A percentile compares a stretch with the other conserved stretches of the same genome.
phyloP scores from a whole-genome alignment of 2,888 invertebrate species.

The Thera britannica region DNA sequence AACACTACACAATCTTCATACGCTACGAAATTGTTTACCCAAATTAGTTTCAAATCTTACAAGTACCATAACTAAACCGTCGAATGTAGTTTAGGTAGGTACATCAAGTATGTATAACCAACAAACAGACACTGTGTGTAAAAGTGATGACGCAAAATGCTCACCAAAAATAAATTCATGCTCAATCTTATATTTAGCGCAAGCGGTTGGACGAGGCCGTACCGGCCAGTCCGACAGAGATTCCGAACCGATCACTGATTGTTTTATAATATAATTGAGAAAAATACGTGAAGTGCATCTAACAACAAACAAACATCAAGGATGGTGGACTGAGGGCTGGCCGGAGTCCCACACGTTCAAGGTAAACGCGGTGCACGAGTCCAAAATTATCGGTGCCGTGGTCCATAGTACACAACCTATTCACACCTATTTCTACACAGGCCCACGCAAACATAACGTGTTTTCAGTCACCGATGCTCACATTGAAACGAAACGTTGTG shows the following conservation, averaged over 20 bases:
- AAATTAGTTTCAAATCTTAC: neutral
- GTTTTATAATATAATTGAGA: conserved; percentile 56
- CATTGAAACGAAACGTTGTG: conserved; percentile 82
- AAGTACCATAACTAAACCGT: conserved; percentile 25
- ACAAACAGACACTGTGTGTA: conserved; percentile 53
- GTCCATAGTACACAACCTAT: conserved; percentile 77
- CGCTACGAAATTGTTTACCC: conserved; percentile 35
- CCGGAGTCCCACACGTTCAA: conserved; percentile 66
- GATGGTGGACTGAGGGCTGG: conserved; percentile 60
- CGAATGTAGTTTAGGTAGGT: conserved; percentile 30
- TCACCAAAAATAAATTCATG: conserved; percentile 82
- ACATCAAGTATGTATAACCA: conserved; percentile 29
- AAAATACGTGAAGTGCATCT: conserved; percentile 57
- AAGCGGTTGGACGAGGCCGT: conserved; percentile 73
- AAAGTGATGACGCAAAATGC: conserved; percentile 80
- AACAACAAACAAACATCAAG: conserved; percentile 61
- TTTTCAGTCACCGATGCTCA: conserved; percentile 79
- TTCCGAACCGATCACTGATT: conserved; percentile 78
- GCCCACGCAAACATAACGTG: conserved; percentile 80
- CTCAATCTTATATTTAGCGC: conserved; percentile 84
- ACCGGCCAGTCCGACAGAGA: conserved; percentile 79
- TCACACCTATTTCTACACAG: conserved; percentile 83
- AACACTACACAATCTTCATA: conserved; percentile 14
- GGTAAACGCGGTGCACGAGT: conserved; percentile 75
- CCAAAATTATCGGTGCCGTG: conserved; percentile 73